Evolutionary conservation across 64 coral and sea anemone genomes (phyloP).

Genomic region (Stylophora pistillata): DNA sequence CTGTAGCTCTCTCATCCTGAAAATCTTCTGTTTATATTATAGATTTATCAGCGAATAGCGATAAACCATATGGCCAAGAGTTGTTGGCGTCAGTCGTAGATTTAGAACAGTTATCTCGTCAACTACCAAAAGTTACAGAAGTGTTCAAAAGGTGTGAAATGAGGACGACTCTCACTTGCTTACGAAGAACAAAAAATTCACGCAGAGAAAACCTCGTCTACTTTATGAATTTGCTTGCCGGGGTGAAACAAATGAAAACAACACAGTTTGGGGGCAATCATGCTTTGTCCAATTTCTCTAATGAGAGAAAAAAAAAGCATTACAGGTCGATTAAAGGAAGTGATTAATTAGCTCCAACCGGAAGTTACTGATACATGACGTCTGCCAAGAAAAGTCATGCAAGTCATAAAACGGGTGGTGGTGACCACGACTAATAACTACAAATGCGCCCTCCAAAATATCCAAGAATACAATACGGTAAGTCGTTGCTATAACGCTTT

Average conservation of each 20-base stretch:
- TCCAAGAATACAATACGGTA: neutral
- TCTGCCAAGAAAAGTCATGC: neutral
- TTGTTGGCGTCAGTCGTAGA: too few relatives aligned
- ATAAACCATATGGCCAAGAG: too few relatives aligned
- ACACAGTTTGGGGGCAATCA: neutral
- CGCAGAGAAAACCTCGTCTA: neutral
- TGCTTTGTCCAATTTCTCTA: neutral
- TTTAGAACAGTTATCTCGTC: too few relatives aligned
- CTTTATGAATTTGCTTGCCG: too few relatives aligned
- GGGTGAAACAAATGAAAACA: too few relatives aligned
- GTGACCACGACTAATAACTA: neutral
- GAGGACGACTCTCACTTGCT: too few relatives aligned
- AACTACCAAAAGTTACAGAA: too few relatives aligned
- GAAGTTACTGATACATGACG: neutral
- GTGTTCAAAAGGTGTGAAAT: too few relatives aligned
- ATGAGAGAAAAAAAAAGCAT: neutral
- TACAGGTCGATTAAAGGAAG: neutral
- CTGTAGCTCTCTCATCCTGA: too few relatives aligned
- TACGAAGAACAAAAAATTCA: too few relatives aligned
- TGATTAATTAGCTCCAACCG: slow-evolving; percentile 1
- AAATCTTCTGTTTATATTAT: too few relatives aligned
- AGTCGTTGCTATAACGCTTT: neutral
- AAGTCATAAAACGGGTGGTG: neutral
- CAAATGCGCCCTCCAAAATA: neutral
- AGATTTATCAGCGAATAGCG: too few relatives aligned